Base-by-base conservation (phyloP, 2,888 invertebrate species). In the Buathra laborator region DNA sequence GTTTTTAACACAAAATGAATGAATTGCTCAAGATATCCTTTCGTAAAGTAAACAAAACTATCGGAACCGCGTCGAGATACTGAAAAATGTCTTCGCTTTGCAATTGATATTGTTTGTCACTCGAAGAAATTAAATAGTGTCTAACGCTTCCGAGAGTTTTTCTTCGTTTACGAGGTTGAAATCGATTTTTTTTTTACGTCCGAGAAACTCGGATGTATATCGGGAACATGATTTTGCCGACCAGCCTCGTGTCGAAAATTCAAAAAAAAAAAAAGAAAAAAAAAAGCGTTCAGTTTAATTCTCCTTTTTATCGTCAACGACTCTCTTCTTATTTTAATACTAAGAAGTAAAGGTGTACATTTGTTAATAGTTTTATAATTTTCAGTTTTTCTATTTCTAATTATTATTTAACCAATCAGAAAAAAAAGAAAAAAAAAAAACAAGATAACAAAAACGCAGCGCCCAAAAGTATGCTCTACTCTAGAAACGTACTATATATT, bases 311-410 rank as follows among this genome's bases (percentile, higher is more conserved):
- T 84, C 72, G 56, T 71, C 67, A 37, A 76, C 70, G 81, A 80
- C 78, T 75, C 56, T 81, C 67, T 74, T 74, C 51, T 37, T 43
- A 67, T 64, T 77, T 68, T 79, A 74, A 56, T 78, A 81, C 53
- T 83, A 70, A 81, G 76, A 67, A 72, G 70, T 6, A 77, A 84
- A 87, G 83, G 84, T 93, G 93, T 93, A 94, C 88, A 93, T 92
- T 93, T 93, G 93, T 93, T 93, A 89, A 93, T 93, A 93, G 89
- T 90, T 93, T 93, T 90, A 90, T 92, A 89, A 90, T 90, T 92
- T 92, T 89, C 86, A 85, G 86, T 89, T 90, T 83, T 87, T 89
- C 66, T 87, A 81, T 77, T 78, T 64, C 59, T 76, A 71, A 9
- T 37, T 62, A 78, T 87, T 68, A 83, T 83, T 86, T 81, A 68